These are phyloP conservation scores for Uloborus diversus DNA, from an alignment of 1,140 invertebrate genomes.

Conservation along the genomic window DNA sequence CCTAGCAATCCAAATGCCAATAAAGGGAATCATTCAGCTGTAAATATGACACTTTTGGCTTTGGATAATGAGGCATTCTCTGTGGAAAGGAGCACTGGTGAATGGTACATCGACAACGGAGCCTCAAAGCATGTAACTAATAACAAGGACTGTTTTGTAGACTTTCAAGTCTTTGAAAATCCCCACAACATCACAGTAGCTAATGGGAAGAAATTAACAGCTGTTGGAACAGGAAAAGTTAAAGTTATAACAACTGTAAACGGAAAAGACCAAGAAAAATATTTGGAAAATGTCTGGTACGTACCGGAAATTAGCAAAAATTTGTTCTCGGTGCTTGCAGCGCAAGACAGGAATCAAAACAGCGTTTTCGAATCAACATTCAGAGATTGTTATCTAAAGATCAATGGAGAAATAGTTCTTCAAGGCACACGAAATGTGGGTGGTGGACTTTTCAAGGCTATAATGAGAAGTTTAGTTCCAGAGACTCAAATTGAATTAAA, in stretches of 20 bases:
- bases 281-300: slow-evolving; percentile 9
- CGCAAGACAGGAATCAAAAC: slow-evolving; percentile 14
- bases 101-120: slow-evolving; percentile 1
- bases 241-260: background rate
- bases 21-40: background rate
- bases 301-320: slow-evolving; percentile 20
- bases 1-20: background rate
- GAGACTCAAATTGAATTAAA: background rate
- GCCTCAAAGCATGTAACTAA: slow-evolving; percentile 7
- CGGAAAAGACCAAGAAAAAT: background rate
- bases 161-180: slow-evolving; percentile 3
- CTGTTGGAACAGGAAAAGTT: slow-evolving; percentile 11
- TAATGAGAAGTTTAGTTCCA: background rate
- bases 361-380: slow-evolving; percentile 2
- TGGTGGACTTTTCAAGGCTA: background rate
- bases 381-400: background rate
- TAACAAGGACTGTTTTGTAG: background rate
- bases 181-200: slow-evolving; percentile 10
- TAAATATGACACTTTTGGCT: slow-evolving; percentile 1
- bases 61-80: background rate
- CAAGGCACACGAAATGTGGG: background rate
- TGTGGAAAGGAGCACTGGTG: background rate
- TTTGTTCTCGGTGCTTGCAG: slow-evolving; percentile 21
- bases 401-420: slow-evolving; percentile 1
- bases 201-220: background rate